Conservation (phyloP, 2,888 invertebrate species). For the Xanthia togata region DNA sequence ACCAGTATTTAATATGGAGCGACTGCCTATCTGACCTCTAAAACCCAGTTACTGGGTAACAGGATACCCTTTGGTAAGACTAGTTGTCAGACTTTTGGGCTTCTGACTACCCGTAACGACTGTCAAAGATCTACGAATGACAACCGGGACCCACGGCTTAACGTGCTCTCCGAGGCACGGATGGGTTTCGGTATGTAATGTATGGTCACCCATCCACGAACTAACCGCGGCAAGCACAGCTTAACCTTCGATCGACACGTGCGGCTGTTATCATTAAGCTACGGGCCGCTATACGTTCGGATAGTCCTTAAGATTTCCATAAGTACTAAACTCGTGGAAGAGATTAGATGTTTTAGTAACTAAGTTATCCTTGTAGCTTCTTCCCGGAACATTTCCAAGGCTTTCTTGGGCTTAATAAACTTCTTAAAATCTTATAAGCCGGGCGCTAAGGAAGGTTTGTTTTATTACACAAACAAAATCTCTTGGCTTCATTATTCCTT, state of each 20-base stretch:
- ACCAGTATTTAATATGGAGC: background rate
- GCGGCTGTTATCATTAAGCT: background rate
- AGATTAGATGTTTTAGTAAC: conserved; percentile 17
- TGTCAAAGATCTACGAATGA: background rate
- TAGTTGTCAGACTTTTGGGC: background rate
- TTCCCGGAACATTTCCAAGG: conserved; percentile 5
- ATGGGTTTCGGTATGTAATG: background rate
- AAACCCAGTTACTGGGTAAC: background rate
- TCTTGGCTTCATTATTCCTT: conserved; percentile 22
- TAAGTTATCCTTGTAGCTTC: background rate
- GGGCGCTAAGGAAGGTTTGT: conserved; percentile 1
- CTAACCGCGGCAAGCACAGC: background rate
- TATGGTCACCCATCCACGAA: background rate
- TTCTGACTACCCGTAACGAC: background rate
- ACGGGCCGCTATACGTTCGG: conserved; percentile 2
- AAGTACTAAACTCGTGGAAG: background rate
- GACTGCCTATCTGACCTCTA: background rate
- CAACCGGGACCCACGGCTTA: no score
- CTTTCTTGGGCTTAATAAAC: conserved; percentile 24
- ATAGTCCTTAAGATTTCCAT: conserved; percentile 1
- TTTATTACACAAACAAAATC: conserved; percentile 28
- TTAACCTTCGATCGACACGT: no score
- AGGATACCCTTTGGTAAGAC: background rate
- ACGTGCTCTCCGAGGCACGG: background rate
- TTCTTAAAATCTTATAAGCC: conserved; percentile 19